Conservation (phyloP, 2,888 invertebrate species). For the Andrena hattorfiana region DNA sequence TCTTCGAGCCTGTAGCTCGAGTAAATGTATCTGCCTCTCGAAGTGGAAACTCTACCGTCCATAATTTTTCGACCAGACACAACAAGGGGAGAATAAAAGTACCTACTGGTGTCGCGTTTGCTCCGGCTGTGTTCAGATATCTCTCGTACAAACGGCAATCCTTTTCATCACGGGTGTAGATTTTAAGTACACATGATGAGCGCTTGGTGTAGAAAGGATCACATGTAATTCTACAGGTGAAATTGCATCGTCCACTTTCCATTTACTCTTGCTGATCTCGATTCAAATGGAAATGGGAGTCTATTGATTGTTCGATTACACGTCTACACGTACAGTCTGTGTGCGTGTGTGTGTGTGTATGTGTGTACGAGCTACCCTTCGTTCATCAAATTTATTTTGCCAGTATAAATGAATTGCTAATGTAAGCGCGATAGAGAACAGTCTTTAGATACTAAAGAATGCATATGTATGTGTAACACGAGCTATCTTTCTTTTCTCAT, state of each 20-base stretch:
- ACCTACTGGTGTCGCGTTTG: background rate
- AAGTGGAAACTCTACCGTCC: conserved; percentile 34
- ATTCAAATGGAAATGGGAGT: conserved; percentile 50
- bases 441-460: background rate
- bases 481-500: background rate
- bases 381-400: conserved; percentile 54
- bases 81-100: background rate
- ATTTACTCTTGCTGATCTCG: conserved; percentile 50
- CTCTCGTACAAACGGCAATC: background rate
- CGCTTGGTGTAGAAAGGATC: background rate
- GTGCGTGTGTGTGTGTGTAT: background rate
- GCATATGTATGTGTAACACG: background rate
- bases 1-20: conserved; percentile 50
- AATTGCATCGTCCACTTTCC: conserved; percentile 65
- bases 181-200: conserved; percentile 14
- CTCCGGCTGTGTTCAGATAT: background rate
- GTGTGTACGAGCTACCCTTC: conserved; percentile 5
- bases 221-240: conserved; percentile 42
- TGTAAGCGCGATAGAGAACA: background rate
- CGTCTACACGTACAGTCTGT: background rate
- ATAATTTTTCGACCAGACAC: conserved; percentile 49
- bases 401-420: conserved; percentile 36
- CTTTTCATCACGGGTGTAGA: conserved; percentile 3
- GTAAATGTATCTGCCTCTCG: conserved; percentile 51
- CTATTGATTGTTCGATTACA: conserved; percentile 51